A percentile compares a stretch with the other conserved stretches of the same genome.
Conservation (phyloP, 2,888 invertebrate species). For the Bibio marci region DNA sequence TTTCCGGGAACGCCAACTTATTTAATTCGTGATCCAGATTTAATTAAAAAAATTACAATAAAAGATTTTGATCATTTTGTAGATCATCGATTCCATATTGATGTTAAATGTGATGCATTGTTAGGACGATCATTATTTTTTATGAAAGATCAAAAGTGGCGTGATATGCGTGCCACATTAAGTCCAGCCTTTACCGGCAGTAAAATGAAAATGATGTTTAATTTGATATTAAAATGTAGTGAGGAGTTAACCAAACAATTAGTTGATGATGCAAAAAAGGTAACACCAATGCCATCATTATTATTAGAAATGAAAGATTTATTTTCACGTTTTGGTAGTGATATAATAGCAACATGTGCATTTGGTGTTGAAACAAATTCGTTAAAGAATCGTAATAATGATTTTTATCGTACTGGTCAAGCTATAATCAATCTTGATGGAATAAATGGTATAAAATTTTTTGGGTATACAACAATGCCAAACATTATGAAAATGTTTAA, state of each 20-base stretch:
- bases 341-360: constrained; percentile 26
- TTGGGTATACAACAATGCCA: constrained; percentile 1
- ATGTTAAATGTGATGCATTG: constrained; percentile 7
- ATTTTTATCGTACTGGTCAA: constrained; percentile 34
- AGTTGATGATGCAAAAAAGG: constrained; percentile 28
- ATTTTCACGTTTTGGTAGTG: constrained; percentile 20
- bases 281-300: constrained; percentile 10
- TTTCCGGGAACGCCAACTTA: constrained; percentile 1
- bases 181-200: constrained; percentile 21
- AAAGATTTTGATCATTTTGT: constrained; percentile 9
- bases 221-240: constrained; percentile 7
- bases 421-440: constrained; percentile 21
- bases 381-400: constrained; percentile 27
- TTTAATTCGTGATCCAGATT: constrained; percentile 3
- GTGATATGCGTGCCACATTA: constrained; percentile 18
- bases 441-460: constrained; percentile 15
- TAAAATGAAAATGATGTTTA: constrained; percentile 21
- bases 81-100: constrained; percentile 4
- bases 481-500: constrained; percentile 11
- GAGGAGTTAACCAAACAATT: constrained; percentile 11
- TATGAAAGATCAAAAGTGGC: constrained; percentile 14
- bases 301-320: neutral
- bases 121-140: constrained; percentile 6
- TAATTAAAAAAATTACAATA: constrained; percentile 7
- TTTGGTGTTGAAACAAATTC: constrained; percentile 18